Evolutionary conservation across 2,797 vertebrate genomes (phyloP), one percentile per base, ranked within the genome.

Genomic region (Hypotaenidia okinawae): DNA sequence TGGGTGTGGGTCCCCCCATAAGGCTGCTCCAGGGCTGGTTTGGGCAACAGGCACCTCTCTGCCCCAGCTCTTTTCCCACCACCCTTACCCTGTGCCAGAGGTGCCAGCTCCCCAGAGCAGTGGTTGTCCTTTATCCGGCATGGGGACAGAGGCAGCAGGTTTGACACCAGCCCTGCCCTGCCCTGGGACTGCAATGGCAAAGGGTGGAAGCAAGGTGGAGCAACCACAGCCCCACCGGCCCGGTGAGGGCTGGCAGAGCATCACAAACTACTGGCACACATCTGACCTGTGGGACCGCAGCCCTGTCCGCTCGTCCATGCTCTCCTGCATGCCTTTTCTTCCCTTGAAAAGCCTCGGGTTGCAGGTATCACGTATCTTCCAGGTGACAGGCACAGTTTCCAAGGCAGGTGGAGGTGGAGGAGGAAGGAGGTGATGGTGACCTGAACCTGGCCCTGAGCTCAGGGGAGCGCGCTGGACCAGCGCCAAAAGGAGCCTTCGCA

Each of bases 381-480:
- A 39, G 54, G 30, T 61, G 69, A 72, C 41, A n/a, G 64, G 49
- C 58, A 39, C 18, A 32, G 57, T 49, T 80, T 43, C 49, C 19
- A 43, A 87, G 62, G 69, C 62, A 78, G 30, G 61, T 0, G 2
- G 69, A 74, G 73, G 49, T 0, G 2, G 67, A 83, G 27, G 10
- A 47, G 13, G 41, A 77, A 69, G 24, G 19, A 77, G 52, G 30
- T 58, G 62, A 13, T 15, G 16, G 16, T 32, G 33, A 68, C 37
- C 33, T 51, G 33, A 18, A 0, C 55, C 33, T 37, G 72, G 18
- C 18, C 52, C 57, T 52, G 16, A 55, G 57, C 28, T 21, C 76
- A 33, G 32, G 33, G 4, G 33, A 77, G 8, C 16, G 1, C 13
- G 54, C 11, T 1, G 4, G 21, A 23, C 11, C 0, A 0, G 30